Conservation (phyloP, 2,113 vertebrate species). For the Abramis brama region DNA sequence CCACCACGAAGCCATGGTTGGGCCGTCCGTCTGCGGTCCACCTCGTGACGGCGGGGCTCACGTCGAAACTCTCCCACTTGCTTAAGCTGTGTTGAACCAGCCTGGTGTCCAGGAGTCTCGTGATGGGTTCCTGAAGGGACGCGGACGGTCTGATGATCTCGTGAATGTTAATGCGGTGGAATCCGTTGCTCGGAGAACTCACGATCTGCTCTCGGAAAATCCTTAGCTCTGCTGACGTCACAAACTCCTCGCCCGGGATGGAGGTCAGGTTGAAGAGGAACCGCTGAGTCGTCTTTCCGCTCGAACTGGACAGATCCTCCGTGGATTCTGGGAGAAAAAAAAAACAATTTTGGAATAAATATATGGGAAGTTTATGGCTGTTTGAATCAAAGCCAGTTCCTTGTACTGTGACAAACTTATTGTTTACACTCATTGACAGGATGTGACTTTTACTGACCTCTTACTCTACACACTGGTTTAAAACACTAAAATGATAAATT, state of each 20-base stretch:
- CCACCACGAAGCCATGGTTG: constrained; percentile 86
- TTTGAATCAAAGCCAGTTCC: constrained; percentile 28
- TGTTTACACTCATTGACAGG: constrained; percentile 34
- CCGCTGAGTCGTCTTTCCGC: constrained; percentile 78
- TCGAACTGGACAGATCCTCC: constrained; percentile 80
- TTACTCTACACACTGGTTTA: constrained; percentile 15
- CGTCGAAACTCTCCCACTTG: constrained; percentile 88
- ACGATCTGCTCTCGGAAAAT: constrained; percentile 84
- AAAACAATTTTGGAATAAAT: neutral
- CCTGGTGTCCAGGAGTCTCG: constrained; percentile 87
- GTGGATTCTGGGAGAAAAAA: constrained; percentile 76
- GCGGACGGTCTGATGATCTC: constrained; percentile 83
- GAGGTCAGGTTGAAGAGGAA: constrained; percentile 90
- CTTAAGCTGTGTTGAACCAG: constrained; percentile 83
- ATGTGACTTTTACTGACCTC: constrained; percentile 2
- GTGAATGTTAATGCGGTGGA: constrained; percentile 90
- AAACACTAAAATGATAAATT: constrained; percentile 8
- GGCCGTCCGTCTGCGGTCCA: constrained; percentile 82
- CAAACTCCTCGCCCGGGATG: constrained; percentile 81
- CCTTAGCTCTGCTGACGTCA: constrained; percentile 89
- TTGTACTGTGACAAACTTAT: constrained; percentile 22
- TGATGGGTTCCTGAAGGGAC: constrained; percentile 77
- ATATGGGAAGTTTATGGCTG: neutral
- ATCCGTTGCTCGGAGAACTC: constrained; percentile 69
- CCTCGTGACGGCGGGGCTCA: constrained; percentile 83